Conservation (phyloP, 1,140 invertebrate genomes). For the Contarinia nasturtii region DNA sequence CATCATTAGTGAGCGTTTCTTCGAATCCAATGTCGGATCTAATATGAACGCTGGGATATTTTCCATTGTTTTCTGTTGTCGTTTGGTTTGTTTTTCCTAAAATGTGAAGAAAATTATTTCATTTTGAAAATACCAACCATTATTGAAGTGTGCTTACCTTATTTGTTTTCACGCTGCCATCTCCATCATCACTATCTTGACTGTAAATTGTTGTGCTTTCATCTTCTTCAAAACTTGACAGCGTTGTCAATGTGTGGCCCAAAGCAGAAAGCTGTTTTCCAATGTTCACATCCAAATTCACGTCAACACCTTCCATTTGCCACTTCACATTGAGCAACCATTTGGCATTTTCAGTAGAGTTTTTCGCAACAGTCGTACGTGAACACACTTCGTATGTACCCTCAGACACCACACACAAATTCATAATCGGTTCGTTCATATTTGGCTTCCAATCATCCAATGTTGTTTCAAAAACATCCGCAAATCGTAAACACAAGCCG, state of each 20-base stretch:
- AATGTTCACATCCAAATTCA: slow-evolving; percentile 87
- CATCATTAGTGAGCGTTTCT: slow-evolving; percentile 78
- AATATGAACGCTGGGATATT: slow-evolving; percentile 69
- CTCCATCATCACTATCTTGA: slow-evolving; percentile 61
- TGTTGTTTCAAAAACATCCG: slow-evolving; percentile 90
- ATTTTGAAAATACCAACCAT: no score
- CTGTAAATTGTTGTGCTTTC: slow-evolving; percentile 44
- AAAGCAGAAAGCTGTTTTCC: slow-evolving; percentile 87
- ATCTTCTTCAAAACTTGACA: slow-evolving; percentile 73
- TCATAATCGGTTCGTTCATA: slow-evolving; percentile 70
- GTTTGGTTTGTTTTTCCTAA: slow-evolving; percentile 3
- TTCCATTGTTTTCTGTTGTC: slow-evolving; percentile 33
- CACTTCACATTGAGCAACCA: slow-evolving; percentile 96
- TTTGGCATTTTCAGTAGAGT: slow-evolving; percentile 77
- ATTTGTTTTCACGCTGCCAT: slow-evolving; percentile 17
- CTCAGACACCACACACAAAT: slow-evolving; percentile 91
- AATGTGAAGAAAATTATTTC: slow-evolving; percentile 11
- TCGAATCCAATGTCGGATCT: slow-evolving; percentile 68
- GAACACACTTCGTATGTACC: slow-evolving; percentile 96
- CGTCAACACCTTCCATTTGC: slow-evolving; percentile 98
- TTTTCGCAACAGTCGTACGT: slow-evolving; percentile 63
- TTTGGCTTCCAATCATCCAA: slow-evolving; percentile 95
- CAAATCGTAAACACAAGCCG: slow-evolving; percentile 81
- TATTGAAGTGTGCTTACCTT: slow-evolving; percentile 2
- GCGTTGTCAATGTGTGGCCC: slow-evolving; percentile 84